Conservation (phyloP, 2,888 invertebrate species). For the Dyspetes luteomarginatus region DNA sequence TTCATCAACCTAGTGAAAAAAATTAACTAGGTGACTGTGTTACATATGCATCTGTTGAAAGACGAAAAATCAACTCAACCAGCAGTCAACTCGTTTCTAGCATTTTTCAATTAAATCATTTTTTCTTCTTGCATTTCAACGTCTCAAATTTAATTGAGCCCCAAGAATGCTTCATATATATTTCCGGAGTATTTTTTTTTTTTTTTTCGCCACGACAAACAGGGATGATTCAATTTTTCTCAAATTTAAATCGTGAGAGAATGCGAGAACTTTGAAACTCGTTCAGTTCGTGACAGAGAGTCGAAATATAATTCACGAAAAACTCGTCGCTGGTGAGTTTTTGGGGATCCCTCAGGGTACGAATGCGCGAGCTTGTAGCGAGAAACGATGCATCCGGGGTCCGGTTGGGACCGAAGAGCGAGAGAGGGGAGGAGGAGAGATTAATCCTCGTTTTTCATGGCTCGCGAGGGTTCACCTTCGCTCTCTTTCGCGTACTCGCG, state of each 20-base stretch:
- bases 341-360: conserved; percentile 42
- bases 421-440: conserved; percentile 42
- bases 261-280: background rate
- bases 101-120: conserved; percentile 1
- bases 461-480: conserved; percentile 47
- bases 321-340: conserved; percentile 56
- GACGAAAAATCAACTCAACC: background rate
- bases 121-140: background rate
- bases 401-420: conserved; percentile 62
- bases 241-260: background rate
- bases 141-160: background rate
- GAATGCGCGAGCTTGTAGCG: conserved; percentile 25
- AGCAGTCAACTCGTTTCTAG: background rate
- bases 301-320: conserved; percentile 57
- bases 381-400: conserved; percentile 64
- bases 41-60: background rate
- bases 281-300: background rate
- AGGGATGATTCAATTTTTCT: background rate
- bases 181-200: conserved; percentile 1
- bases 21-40: conserved; percentile 38
- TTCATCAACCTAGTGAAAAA: conserved; percentile 22
- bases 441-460: conserved; percentile 54
- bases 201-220: too few relatives aligned
- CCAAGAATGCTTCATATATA: conserved; percentile 3
- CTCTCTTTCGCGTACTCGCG: conserved; percentile 45